These are phyloP conservation scores for Pollachius pollachius DNA, from an alignment of 2,113 vertebrate species.

Conservation along the genomic window DNA sequence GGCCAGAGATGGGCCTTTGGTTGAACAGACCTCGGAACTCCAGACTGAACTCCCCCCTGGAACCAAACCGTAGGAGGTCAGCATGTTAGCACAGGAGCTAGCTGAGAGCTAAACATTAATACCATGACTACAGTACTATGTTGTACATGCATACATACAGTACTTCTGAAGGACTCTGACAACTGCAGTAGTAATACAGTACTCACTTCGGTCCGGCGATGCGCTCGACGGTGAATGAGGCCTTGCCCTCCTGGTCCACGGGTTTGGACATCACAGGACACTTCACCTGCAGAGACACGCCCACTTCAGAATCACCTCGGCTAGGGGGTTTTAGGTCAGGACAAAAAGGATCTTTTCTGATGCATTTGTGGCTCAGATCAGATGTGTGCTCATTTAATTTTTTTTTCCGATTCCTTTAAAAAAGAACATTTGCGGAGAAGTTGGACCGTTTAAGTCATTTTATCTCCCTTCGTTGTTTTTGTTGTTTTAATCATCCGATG, in stretches of 20 bases:
- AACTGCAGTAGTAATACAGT: background rate
- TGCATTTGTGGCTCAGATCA: background rate
- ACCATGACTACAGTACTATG: background rate
- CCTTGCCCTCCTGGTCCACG: constrained; percentile 79
- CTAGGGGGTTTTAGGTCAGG: background rate
- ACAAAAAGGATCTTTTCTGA: background rate
- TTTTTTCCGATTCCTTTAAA: no score
- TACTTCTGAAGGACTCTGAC: background rate
- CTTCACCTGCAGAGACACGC: constrained; percentile 49
- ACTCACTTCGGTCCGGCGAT: constrained; percentile 85
- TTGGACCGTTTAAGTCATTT: no score
- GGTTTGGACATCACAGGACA: constrained; percentile 45
- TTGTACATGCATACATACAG: background rate
- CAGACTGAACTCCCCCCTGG: constrained; percentile 83
- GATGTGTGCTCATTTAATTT: no score
- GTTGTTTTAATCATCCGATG: no score
- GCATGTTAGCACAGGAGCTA: constrained; percentile 1
- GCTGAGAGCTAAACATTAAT: background rate
- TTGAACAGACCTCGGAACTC: constrained; percentile 73
- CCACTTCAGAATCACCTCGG: constrained; percentile 12
- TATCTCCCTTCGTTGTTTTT: no score
- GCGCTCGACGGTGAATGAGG: constrained; percentile 72
- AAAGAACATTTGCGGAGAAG: no score
- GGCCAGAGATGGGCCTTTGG: constrained; percentile 72
- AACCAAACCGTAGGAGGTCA: constrained; percentile 18